Evolutionary conservation across 1,140 invertebrate genomes (phyloP), one percentile per base, ranked within the genome.

Genomic region (Atopsyche davidsoni): DNA sequence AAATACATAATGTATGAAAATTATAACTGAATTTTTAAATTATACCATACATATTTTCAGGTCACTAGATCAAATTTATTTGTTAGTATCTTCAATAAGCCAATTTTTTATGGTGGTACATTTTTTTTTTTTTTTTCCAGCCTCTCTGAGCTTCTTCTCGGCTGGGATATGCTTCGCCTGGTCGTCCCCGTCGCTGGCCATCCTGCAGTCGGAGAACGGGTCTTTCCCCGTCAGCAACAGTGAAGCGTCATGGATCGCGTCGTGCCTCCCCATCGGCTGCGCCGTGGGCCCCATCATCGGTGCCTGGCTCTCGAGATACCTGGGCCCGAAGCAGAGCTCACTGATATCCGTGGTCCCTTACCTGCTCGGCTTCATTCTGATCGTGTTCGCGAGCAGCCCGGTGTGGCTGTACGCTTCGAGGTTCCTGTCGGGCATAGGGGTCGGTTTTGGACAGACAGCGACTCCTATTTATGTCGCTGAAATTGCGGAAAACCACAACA

Each of bases 311-410:
- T 50, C 62, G 1, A 61, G 65, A 52, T 60, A 53, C 42, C 46
- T 67, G 7, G 68, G 68, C 11, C 58, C 66, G 31, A 68, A 68
- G 47, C 62, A 58, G 21, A 51, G 66, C 0, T 60, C 68, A 1
- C 19, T 70, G 4, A 43, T 64, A 9, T 56, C 61, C 7, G 57
- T 47, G 4, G 23, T 63, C 22, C 66, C 66, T 6, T 60, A 61
- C 11, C 35, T 65, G 4, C 13, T 56, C 3, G 59, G 60, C 13
- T 64, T 63, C 32, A 25, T 70, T 0, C 58, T 72, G 0, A 67
- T 74, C 64, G 39, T 77, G 66, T 51, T 61, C 67, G 13, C 56
- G 17, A 58, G 44, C 7, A 28, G 44, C n/a, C 56, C 56, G 3
- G 31, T 32, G 11, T 58, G 56, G 56, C 34, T 58, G 9, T 58